phyloP scores from a whole-genome alignment of 2,888 invertebrate genomes.

The Lithophane ornitopus region DNA sequence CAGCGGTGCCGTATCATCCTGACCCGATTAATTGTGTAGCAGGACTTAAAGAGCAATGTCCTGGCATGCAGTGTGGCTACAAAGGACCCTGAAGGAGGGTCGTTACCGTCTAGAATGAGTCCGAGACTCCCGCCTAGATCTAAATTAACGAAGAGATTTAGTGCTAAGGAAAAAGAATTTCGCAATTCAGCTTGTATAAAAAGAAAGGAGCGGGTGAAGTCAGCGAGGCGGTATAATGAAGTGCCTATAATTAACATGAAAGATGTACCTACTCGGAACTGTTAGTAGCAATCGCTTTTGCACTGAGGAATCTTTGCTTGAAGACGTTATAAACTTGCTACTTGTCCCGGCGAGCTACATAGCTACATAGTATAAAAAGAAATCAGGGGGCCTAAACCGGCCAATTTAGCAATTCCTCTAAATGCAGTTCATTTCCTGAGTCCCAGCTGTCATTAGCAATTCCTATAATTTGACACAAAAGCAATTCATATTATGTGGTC shows the following conservation, averaged over 20 bases:
- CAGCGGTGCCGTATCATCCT: background rate
- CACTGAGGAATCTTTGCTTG: background rate
- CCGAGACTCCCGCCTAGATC: slow-evolving; percentile 59
- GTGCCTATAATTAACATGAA: slow-evolving; percentile 65
- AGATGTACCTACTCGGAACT: slow-evolving; percentile 24
- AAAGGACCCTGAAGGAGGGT: slow-evolving; percentile 57
- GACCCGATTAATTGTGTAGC: background rate
- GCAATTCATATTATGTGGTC: too few species aligned
- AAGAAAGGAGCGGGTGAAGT: slow-evolving; percentile 50
- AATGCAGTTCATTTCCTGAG: too few species aligned
- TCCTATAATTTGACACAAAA: too few species aligned
- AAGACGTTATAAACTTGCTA: background rate
- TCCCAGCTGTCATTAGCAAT: too few species aligned
- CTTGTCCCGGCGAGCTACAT: too few species aligned
- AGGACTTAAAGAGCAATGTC: slow-evolving; percentile 23
- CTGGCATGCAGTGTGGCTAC: slow-evolving; percentile 37
- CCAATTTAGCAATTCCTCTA: too few species aligned
- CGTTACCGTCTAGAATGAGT: slow-evolving; percentile 62
- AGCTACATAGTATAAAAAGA: too few species aligned
- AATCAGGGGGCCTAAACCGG: too few species aligned
- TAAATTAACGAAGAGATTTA: slow-evolving; percentile 73
- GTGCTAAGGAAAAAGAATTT: slow-evolving; percentile 64
- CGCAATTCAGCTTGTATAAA: slow-evolving; percentile 60
- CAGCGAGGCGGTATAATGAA: slow-evolving; percentile 59
- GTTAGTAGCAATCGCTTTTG: background rate